These are phyloP conservation scores for Atlantisia rogersi DNA, from an alignment of 2,113 vertebrate species.

Conservation along the genomic window DNA sequence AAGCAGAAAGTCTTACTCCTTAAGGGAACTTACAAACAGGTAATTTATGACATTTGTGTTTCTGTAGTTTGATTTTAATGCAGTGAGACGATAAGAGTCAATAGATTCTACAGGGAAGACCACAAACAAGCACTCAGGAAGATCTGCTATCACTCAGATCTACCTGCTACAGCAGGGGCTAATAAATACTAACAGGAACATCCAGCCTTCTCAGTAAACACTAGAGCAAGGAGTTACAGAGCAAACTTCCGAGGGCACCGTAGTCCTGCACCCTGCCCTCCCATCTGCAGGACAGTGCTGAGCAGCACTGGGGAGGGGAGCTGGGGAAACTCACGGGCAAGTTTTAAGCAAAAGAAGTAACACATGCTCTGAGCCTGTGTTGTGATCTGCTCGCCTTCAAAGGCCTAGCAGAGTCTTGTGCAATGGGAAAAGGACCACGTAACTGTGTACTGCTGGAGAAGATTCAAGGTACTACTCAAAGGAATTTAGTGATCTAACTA, in stretches of 20 bases:
- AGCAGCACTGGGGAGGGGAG: not conserved
- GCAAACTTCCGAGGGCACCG: not conserved
- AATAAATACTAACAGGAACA: not conserved
- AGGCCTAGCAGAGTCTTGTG: not conserved
- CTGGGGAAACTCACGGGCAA: rapidly evolving
- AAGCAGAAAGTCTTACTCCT: not conserved
- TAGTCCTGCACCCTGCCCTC: not conserved
- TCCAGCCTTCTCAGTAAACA: not conserved
- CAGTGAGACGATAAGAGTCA: not conserved
- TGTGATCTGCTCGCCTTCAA: not conserved
- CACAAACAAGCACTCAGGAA: not conserved
- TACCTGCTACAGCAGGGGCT: not conserved
- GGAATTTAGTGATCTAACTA: not conserved
- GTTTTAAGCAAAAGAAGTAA: not conserved
- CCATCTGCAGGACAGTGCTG: not conserved
- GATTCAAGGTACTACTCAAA: not conserved
- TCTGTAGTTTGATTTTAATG: not conserved
- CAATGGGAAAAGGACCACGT: not conserved
- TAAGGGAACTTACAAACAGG: not conserved
- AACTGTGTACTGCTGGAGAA: not conserved
- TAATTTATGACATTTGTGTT: not conserved
- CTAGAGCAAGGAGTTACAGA: not conserved
- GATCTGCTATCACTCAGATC: not conserved
- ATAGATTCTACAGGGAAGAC: not conserved
- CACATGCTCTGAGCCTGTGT: not conserved